A percentile compares a stretch with the other conserved stretches of the same genome.
Evolutionary conservation across 2,888 invertebrate species (phyloP).

Genomic region (Chymomyza caudatula): DNA sequence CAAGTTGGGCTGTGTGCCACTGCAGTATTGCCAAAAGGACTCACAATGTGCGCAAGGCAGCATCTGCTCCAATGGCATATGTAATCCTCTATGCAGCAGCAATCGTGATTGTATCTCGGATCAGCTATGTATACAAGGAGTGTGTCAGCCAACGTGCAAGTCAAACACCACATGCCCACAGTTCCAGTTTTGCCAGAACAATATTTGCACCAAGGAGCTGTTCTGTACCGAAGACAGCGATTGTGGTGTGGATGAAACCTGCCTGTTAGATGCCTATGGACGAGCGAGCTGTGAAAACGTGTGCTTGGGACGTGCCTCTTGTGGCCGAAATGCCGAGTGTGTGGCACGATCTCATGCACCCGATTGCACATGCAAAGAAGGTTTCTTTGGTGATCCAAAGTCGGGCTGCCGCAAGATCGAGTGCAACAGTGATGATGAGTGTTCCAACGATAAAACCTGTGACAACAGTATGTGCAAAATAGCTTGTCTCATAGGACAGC

Average conservation of each 20-base stretch:
- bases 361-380: constrained; percentile 87
- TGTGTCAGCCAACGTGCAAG: constrained; percentile 91
- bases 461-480: constrained; percentile 90
- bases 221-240: constrained; percentile 86
- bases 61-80: constrained; percentile 89
- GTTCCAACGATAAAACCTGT: constrained; percentile 90
- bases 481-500: constrained; percentile 89
- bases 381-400: constrained; percentile 89
- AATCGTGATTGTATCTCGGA: constrained; percentile 91
- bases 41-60: constrained; percentile 90
- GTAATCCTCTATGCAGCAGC: constrained; percentile 86
- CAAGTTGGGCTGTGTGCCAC: constrained; percentile 88
- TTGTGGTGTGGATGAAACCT: constrained; percentile 86
- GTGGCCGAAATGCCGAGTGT: constrained; percentile 91
- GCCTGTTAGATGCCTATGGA: constrained; percentile 83
- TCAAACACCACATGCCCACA: constrained; percentile 90
- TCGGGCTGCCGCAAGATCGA: constrained; percentile 89
- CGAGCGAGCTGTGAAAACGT: constrained; percentile 87
- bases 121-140: constrained; percentile 90
- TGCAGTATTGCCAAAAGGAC: constrained; percentile 90
- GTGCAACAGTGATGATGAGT: constrained; percentile 85
- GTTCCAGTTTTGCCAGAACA: constrained; percentile 89
- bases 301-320: constrained; percentile 84
- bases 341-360: constrained; percentile 85
- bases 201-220: constrained; percentile 90